Base-by-base conservation (phyloP, 1,140 invertebrate species). In the Drosophila insularis region DNA sequence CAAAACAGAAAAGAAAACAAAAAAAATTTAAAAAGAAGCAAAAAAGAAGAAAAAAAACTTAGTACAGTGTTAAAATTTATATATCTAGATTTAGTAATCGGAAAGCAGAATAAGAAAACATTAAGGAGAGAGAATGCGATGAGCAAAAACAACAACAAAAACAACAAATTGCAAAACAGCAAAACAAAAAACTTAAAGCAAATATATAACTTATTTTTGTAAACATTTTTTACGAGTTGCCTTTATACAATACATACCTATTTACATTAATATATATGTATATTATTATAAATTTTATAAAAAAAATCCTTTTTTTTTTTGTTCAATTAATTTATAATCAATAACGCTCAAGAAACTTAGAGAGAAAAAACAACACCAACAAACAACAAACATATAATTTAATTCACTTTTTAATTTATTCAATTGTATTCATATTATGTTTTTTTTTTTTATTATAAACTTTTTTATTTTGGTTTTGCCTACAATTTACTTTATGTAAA, bases 151-250 rank as follows among this genome's bases (percentile, higher is more conserved):
- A 58, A 64, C 4, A 37, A 68, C 65, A 59, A 21, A 61, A 61
- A 56, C 56, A 60, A 17, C 65, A 62, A n/a, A 56, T 14, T 31
- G 13, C 53, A 56, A 35, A 35, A 8, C 56, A 61, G 21, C 58
- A 78, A 75, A 27, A 27, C 0, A 0, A 27, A 27, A 56, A 78
- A 81, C 64, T 81, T 76, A 85, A 80, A 55, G 58, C 35, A 76
- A 70, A 68, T 76, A 72, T 84, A 74, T 70, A 85, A 77, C 81
- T 77, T 61, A 73, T 76, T 72, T 63, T 72, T 74, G 43, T 63
- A 75, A 55, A 61, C 21, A 69, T 11, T 32, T 50, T 50, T 10
- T 50, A 32, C 27, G 8, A 53, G 40, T 43, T 17, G 46, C n/a
- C 63, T 58, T 32, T n/a, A 72, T 35, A 72, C 11, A 31, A 55